These are phyloP conservation scores for Diadema setosum DNA, from an alignment of 35 echinoderm and acorn worm species.

Conservation along the genomic window DNA sequence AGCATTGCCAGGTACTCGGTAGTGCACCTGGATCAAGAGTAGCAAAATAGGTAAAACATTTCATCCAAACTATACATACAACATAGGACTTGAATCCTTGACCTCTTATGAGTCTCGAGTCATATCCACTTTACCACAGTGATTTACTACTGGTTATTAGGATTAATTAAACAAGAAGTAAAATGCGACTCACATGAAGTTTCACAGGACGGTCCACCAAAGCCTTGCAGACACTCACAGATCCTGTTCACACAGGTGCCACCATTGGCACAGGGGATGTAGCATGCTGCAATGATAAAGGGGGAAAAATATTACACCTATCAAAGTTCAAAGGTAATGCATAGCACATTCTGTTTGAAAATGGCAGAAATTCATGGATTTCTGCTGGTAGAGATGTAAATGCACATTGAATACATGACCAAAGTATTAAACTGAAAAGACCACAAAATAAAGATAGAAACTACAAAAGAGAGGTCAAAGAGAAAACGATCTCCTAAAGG, in stretches of 20 bases:
- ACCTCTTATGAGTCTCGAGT: no score
- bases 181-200: conserved; percentile 49
- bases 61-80: no score
- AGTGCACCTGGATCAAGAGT: no score
- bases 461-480: no score
- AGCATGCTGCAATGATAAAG: conserved; percentile 49
- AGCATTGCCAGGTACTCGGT: no score
- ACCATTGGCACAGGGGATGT: conserved; percentile 56
- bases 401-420: neutral
- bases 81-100: no score
- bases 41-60: no score
- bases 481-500: no score
- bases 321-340: neutral
- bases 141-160: no score
- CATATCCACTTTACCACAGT: no score
- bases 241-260: conserved; percentile 58
- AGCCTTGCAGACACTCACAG: conserved; percentile 47
- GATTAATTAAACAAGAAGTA: no score
- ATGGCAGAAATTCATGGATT: neutral
- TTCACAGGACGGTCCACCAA: conserved; percentile 60
- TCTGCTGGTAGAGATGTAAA: neutral
- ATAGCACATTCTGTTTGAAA: neutral
- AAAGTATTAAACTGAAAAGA: neutral
- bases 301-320: neutral
- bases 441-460: neutral